Evolutionary conservation across 2,888 invertebrate species (phyloP).

Genomic region (Lasioglossum figueresi): DNA sequence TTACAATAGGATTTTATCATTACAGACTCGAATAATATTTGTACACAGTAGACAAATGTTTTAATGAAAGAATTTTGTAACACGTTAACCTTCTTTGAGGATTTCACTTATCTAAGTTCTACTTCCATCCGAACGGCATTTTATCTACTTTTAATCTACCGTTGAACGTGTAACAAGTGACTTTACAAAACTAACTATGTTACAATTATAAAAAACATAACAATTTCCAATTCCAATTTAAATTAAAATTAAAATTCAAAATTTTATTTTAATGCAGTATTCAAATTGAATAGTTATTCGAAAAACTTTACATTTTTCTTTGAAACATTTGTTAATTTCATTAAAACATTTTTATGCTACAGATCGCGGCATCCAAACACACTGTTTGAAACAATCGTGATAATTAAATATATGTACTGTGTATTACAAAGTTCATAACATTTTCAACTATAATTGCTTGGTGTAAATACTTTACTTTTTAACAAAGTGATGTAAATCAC

Average conservation of each 20-base stretch:
- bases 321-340: conserved; percentile 32
- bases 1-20: conserved; percentile 38
- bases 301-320: background rate
- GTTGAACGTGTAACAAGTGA: background rate
- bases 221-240: background rate
- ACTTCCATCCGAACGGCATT: background rate
- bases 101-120: background rate
- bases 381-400: conserved; percentile 33
- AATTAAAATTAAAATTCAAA: background rate
- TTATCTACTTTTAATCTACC: background rate
- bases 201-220: background rate
- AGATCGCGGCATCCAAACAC: conserved; percentile 9
- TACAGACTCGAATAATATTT: conserved; percentile 23
- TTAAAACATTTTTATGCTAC: conserved; percentile 51
- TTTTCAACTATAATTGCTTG: conserved; percentile 29
- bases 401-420: conserved; percentile 18
- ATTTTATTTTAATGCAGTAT: background rate
- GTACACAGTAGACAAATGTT: conserved; percentile 34
- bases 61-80: conserved; percentile 50
- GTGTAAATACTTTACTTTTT: conserved; percentile 15
- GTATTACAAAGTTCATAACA: conserved; percentile 15
- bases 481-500: conserved; percentile 27
- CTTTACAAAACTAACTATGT: conserved; percentile 8
- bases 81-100: too few relatives aligned
- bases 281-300: background rate